Evolutionary conservation across 2,888 invertebrate genomes (phyloP), one percentile per base, ranked within the genome.

Genomic region (Hypomecis atomaria): DNA sequence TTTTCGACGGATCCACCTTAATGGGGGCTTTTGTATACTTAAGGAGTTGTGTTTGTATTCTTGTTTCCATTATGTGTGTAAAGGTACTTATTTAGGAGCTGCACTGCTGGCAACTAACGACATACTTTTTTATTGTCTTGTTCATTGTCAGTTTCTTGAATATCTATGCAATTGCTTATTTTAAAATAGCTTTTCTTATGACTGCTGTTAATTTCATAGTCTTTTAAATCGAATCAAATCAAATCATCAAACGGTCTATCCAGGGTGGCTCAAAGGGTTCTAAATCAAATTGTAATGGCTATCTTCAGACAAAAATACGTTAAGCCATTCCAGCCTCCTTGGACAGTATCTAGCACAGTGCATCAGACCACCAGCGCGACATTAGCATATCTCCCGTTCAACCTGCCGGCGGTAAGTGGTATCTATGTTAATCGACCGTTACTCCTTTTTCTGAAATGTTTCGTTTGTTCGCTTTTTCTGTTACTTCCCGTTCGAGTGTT

Each of bases 361-460:
- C 79, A 83, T 83, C 82, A 76, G 89, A 89, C 89, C 88, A 89
- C 88, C 88, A 79, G 78, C 68, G 74, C 68, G 83, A 65, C 77
- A 87, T 89, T 89, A 84, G 84, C 88, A 88, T 89, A 85, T 85
- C 84, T 73, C 65, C 72, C 71, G 75, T 70, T 74, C 69, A 74
- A 80, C 83, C 81, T 82, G 83, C 81, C 79, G 78, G 48, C 43
- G 47, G 60, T 54, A 61, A 57, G 36, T 76, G 68, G 77, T 81
- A 81, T 83, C 81, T 85, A 83, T 82, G 84, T 75, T 83, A 84
- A 85, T 85, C 81, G 82, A 82, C 85, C 79, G 82, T 84, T 84
- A 82, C 67, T 71, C 70, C 76, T 84, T 83, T 83, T 83, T 77
- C 72, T 72, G 62, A 59, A 65, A 67, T 67, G 67, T 73, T 77